Conservation (phyloP, 1,140 invertebrate species). For the Propsilocerus akamusi region DNA sequence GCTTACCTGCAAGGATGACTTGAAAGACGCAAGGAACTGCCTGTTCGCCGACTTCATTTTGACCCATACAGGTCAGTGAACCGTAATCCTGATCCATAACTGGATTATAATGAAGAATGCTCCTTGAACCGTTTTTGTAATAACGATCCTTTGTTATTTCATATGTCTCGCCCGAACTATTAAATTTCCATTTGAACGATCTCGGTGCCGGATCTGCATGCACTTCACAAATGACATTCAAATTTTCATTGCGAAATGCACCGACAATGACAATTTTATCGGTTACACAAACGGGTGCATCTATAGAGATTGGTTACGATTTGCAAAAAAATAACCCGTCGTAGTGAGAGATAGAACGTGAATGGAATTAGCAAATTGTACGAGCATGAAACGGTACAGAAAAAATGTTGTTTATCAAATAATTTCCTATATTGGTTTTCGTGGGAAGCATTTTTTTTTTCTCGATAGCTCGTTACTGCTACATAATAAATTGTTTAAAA, state of each 20-base stretch:
- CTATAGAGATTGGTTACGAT: no score
- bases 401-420: no score
- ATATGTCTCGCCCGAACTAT: constrained; percentile 61
- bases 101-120: constrained; percentile 15
- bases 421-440: no score
- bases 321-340: no score
- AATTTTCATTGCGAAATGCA: constrained; percentile 51
- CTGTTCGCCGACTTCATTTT: constrained; percentile 48
- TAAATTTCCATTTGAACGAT: constrained; percentile 67
- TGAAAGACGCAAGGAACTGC: constrained; percentile 51
- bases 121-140: constrained; percentile 36
- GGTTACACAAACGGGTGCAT: constrained; percentile 19
- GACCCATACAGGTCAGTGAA: constrained; percentile 45
- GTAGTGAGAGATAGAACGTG: no score
- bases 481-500: no score
- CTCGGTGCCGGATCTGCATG: constrained; percentile 60
- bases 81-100: constrained; percentile 34
- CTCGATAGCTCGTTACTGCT: no score
- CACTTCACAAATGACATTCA: constrained; percentile 59
- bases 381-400: no score
- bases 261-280: constrained; percentile 55
- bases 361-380: no score
- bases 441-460: no score
- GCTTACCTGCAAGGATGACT: constrained; percentile 44
- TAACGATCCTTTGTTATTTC: constrained; percentile 46